phyloP scores from a whole-genome alignment of 2,113 vertebrate genomes.

The Poecilia latipinna region DNA sequence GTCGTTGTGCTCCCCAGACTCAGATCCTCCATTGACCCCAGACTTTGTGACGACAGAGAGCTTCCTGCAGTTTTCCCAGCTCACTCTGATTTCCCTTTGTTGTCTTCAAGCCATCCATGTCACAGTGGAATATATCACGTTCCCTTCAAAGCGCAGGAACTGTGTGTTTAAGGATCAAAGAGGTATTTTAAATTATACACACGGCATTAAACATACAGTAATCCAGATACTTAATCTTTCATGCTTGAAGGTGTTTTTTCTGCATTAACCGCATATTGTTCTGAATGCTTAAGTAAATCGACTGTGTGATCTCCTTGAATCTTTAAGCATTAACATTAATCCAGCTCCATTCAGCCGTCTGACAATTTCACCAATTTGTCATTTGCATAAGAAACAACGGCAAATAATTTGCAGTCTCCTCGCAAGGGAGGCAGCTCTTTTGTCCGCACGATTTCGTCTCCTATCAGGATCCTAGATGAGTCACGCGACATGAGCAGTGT shows the following conservation, averaged over 20 bases:
- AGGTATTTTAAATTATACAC: constrained; percentile 12
- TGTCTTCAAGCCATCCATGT: constrained; percentile 50
- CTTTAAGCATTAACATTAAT: constrained; percentile 42
- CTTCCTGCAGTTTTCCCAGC: constrained; percentile 63
- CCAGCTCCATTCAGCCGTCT: constrained; percentile 16
- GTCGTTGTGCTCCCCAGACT: constrained; percentile 21
- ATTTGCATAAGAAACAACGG: constrained; percentile 47
- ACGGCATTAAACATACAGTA: constrained; percentile 1
- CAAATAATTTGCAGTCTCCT: constrained; percentile 45
- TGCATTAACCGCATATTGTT: constrained; percentile 11
- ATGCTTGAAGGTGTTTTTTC: constrained; percentile 6
- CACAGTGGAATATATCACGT: constrained; percentile 44
- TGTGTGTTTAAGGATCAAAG: constrained; percentile 37
- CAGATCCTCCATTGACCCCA: constrained; percentile 51
- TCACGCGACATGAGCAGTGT: constrained; percentile 67
- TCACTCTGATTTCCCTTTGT: constrained; percentile 64
- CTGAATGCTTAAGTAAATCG: constrained; percentile 14
- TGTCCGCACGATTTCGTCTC: constrained; percentile 43
- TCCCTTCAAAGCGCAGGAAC: constrained; percentile 68
- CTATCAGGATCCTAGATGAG: constrained; percentile 64
- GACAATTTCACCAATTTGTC: constrained; percentile 47
- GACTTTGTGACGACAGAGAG: constrained; percentile 59
- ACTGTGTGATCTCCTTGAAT: constrained; percentile 18
- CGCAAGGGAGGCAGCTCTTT: constrained; percentile 46
- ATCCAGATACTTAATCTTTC: constrained; percentile 6